phyloP scores from a whole-genome alignment of 2,888 invertebrate genomes.

The Loripinus fragilis region DNA sequence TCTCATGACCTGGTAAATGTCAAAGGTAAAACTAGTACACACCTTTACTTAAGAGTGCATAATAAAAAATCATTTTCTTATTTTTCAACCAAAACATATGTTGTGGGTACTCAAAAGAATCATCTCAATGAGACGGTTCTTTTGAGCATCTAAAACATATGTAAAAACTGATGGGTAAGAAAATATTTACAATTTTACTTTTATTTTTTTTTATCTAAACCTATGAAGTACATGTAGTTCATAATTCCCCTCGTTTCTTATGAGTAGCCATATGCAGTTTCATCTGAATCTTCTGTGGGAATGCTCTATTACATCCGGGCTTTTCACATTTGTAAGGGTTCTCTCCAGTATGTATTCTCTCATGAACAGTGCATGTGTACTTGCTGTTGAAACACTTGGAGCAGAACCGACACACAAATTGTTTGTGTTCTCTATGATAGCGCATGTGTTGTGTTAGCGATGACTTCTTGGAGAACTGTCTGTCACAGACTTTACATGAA shows the following conservation, averaged over 20 bases:
- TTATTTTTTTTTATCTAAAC: too few species aligned
- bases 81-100: too few species aligned
- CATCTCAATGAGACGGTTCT: too few species aligned
- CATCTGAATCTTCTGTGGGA: constrained; percentile 60
- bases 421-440: constrained; percentile 55
- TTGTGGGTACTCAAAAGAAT: too few species aligned
- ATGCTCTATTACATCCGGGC: constrained; percentile 52
- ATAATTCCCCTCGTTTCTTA: constrained; percentile 17
- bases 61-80: too few species aligned
- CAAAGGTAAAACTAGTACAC: too few species aligned
- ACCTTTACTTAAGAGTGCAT: too few species aligned
- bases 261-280: constrained; percentile 40
- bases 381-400: constrained; percentile 55
- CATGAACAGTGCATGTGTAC: constrained; percentile 56
- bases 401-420: constrained; percentile 49
- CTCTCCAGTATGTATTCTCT: constrained; percentile 57
- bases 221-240: too few species aligned
- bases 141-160: too few species aligned
- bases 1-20: too few species aligned
- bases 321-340: constrained; percentile 51
- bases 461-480: constrained; percentile 52
- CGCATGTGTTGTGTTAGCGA: constrained; percentile 56
- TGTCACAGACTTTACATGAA: constrained; percentile 45
- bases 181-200: too few species aligned
- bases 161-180: too few species aligned